Base-by-base conservation (phyloP, 2,113 vertebrate genomes). In the Apus apus region DNA sequence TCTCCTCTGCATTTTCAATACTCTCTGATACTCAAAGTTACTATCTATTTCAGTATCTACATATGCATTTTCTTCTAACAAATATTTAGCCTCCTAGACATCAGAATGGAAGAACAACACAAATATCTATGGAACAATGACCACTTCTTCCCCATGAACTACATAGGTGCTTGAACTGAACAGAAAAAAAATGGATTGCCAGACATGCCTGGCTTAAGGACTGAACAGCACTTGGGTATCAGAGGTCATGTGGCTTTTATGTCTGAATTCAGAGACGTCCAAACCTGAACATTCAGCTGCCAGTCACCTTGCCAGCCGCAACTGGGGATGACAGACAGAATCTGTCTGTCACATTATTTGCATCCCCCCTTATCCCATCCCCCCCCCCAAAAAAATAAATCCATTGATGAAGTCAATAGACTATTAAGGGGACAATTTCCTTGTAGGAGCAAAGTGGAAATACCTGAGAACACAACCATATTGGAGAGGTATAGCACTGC, bases 301-400 rank as follows among this genome's bases (percentile, higher is more conserved):
- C 45, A 60, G 21, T 46, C 70, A 68, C 27, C 36, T 30, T 62
- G 40, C 10, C 60, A 74, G 27, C 3, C 38, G 61, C 46, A 87
- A 5, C 14, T 2, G 10, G 19, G 26, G 11, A 62, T 5, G 77
- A 70, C 6, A 3, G 3, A 66, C 13, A 71, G 13, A 77, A 82
- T 5, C 61, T 43, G 12, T 4, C 25, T 67, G 11, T 45, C 4
- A 3, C 34, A 71, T 5, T 19, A 66, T 22, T 70, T 67, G 6
- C 3, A 5, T 18, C 13, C 0, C 0, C 10, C 16, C 6, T 38
- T 38, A 38, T 38, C 10, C 38, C 38, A 38, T 3, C 6, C 6
- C n/a, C 11, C 15, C 16, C 36, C 22, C 60, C 8, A 0, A 45
- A 26, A 36, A 32, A 25, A 70, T 19, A 7, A 17, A 50, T 5